Conservation (phyloP, 2,113 vertebrate genomes). For the Rhagologus leucostigma region DNA sequence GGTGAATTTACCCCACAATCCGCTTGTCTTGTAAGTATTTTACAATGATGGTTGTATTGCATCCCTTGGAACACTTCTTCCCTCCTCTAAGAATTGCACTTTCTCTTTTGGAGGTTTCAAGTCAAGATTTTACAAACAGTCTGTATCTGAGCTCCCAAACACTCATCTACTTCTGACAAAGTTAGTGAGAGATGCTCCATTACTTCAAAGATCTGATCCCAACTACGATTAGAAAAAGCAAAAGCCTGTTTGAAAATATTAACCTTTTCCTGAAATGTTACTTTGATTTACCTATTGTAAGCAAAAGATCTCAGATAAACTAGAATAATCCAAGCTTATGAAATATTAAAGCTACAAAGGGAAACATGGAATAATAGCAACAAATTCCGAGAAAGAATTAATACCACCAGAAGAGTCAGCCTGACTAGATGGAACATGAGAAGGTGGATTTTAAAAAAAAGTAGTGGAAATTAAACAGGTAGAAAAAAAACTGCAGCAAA, state of each 20-base stretch:
- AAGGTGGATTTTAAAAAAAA: not conserved
- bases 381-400: not conserved
- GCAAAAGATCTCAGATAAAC: not conserved
- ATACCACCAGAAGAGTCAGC: not conserved
- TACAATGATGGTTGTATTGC: not conserved
- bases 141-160: not conserved
- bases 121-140: not conserved
- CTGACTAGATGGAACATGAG: not conserved
- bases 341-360: not conserved
- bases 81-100: not conserved
- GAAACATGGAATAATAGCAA: not conserved
- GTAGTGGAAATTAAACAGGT: not conserved
- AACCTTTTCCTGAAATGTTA: not conserved
- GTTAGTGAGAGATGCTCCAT: not conserved
- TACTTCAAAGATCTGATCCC: not conserved
- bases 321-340: conserved; percentile 4
- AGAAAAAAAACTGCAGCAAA: not conserved
- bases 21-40: fast-evolving
- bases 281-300: conserved; percentile 25
- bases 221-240: not conserved
- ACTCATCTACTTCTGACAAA: not conserved
- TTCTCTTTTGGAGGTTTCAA: not conserved
- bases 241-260: not conserved
- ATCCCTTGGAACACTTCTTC: not conserved
- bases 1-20: fast-evolving